Conservation (phyloP, 2,888 invertebrate species). For the Cerastoderma edule region DNA sequence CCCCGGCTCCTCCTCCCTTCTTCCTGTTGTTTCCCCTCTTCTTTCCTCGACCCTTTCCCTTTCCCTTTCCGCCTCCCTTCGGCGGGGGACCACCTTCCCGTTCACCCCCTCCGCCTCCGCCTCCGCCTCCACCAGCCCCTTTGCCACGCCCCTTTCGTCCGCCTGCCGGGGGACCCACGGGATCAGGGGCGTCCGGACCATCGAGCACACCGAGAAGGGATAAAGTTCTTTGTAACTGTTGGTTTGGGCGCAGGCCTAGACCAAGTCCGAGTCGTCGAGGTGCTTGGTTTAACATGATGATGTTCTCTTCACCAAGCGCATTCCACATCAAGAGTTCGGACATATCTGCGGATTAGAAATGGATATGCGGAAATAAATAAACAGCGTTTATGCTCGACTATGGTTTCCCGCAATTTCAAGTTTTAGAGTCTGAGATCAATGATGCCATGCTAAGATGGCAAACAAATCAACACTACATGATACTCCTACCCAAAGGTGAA, state of each 20-base stretch:
- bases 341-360: background rate
- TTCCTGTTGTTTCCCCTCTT: no score
- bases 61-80: background rate
- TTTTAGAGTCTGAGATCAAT: background rate
- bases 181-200: background rate
- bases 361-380: background rate
- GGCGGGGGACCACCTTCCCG: no score
- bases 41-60: background rate
- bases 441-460: no score
- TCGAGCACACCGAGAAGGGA: background rate
- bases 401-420: background rate
- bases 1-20: no score
- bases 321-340: background rate
- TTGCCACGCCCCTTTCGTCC: background rate
- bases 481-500: no score
- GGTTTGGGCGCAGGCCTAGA: background rate
- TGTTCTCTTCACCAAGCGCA: background rate
- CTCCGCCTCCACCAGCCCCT: background rate
- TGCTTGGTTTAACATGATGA: no score
- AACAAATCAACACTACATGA: no score
- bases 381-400: background rate
- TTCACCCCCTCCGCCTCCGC: background rate
- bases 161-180: background rate
- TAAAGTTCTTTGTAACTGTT: background rate
- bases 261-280: background rate